A percentile compares a stretch with the other conserved stretches of the same genome.
Evolutionary conservation across 2,113 vertebrate species (phyloP).

Genomic region (Nothocercus nigrocapillus): DNA sequence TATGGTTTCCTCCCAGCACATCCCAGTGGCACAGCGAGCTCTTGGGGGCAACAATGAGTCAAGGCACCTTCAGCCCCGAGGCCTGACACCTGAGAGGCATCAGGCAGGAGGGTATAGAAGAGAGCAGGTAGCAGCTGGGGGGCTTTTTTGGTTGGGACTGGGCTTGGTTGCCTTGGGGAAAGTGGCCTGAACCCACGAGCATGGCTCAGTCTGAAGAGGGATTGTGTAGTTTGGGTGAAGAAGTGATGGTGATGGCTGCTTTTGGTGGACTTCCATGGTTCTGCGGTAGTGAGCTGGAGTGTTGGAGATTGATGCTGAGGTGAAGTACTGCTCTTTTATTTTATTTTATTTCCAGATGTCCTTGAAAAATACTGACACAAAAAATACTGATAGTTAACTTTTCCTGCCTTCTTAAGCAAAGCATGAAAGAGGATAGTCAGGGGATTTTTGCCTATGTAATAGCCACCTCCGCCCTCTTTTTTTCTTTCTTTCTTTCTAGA

Average conservation of each 20-base stretch:
- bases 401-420: not conserved
- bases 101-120: not conserved
- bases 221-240: fast-evolving
- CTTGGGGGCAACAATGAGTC: not conserved
- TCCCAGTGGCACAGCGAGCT: not conserved
- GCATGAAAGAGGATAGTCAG: not conserved
- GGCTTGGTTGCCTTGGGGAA: not conserved
- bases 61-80: not conserved
- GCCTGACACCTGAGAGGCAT: not conserved
- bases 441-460: not conserved
- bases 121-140: not conserved
- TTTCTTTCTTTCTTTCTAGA: not conserved
- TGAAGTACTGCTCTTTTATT: not conserved
- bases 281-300: not conserved
- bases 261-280: not conserved
- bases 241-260: fast-evolving
- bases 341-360: not conserved
- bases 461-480: not conserved
- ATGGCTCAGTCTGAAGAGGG: not conserved
- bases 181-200: not conserved
- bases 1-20: not conserved
- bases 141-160: not conserved
- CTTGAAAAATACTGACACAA: constrained; percentile 3
- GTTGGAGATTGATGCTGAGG: not conserved
- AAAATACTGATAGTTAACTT: not conserved